Conservation (phyloP, 2,888 invertebrate genomes). For the Hipparchia semele region DNA sequence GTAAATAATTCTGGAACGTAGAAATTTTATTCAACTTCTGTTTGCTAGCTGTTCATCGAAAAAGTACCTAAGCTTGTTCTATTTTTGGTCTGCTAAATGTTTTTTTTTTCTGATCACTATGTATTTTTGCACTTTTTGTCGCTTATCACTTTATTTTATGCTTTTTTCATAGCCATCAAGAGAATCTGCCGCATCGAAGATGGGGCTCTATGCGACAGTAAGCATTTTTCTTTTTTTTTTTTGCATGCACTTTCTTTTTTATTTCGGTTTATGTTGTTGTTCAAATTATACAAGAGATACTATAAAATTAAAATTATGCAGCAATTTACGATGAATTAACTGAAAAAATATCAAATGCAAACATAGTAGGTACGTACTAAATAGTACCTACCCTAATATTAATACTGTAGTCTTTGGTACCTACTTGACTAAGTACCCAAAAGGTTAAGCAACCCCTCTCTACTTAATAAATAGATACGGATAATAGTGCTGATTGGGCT, state of each 20-base stretch:
- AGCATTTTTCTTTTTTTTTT: slow-evolving; percentile 56
- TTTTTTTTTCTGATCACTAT: slow-evolving; percentile 24
- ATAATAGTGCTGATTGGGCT: too few relatives aligned
- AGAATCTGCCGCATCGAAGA: slow-evolving; percentile 79
- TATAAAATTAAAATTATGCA: too few relatives aligned
- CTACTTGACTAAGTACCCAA: too few relatives aligned
- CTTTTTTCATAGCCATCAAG: slow-evolving; percentile 78
- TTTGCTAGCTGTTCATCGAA: not conserved
- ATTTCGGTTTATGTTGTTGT: not conserved
- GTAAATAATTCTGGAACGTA: not conserved
- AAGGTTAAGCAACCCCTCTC: too few relatives aligned
- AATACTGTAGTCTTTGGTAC: too few relatives aligned
- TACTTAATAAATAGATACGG: not conserved
- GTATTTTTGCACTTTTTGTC: slow-evolving; percentile 42
- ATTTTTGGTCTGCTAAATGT: slow-evolving; percentile 29
- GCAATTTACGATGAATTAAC: too few relatives aligned
- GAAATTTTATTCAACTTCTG: not conserved
- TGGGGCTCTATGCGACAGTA: slow-evolving; percentile 84
- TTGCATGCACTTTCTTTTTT: slow-evolving; percentile 26
- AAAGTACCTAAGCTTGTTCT: not conserved
- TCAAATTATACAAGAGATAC: too few relatives aligned
- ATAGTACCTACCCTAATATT: too few relatives aligned
- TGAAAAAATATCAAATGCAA: too few relatives aligned
- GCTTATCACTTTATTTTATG: slow-evolving; percentile 57
- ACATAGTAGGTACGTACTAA: too few relatives aligned